Base-by-base conservation (phyloP, 2,888 invertebrate species). In the Leptopilina syphax region DNA sequence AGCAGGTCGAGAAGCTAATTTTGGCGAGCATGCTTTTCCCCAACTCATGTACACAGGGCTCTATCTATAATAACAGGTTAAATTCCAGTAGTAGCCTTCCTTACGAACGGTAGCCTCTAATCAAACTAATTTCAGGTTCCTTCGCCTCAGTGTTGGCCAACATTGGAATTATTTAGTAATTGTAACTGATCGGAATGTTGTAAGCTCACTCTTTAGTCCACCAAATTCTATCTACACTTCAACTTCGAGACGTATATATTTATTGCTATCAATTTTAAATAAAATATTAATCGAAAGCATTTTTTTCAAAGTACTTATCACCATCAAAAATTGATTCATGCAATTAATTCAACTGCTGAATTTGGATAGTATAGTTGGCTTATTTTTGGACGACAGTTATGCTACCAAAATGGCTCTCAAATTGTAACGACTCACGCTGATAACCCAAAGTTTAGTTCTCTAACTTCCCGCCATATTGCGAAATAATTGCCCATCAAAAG, bases 61-160 rank as follows among this genome's bases (percentile, higher is more conserved):
- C 84, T 88, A 88, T 88, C 89, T 88, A 86, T 92, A 92, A 92
- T 91, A 89, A 92, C 89, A 89, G 90, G 90, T 90, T 89, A 88
- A 92, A 92, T 92, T 92, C 92, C 92, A 91, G 92, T 92, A 92
- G 92, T 92, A 87, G 90, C 86, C 85, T 89, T 89, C 89, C 88
- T 89, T 89, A 89, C 89, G 88, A 91, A 91, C 92, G 90, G 92
- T 92, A 92, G 92, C 91, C 91, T 90, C 91, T 92, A 91, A 92
- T 92, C 92, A 91, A 89, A 86, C 90, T 92, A 92, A 92, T 92
- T 91, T 87, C 85, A 85, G 91, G 91, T 89, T 91, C 87, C 86
- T 85, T 87, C 81, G 84, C 84, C 85, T 87, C 88, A 87, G 88
- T 88, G 86, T 88, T 87, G 88, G 85, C 87, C 89, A 89, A 88